Evolutionary conservation across 2,113 vertebrate species (phyloP).

Genomic region (Sylvia atricapilla): DNA sequence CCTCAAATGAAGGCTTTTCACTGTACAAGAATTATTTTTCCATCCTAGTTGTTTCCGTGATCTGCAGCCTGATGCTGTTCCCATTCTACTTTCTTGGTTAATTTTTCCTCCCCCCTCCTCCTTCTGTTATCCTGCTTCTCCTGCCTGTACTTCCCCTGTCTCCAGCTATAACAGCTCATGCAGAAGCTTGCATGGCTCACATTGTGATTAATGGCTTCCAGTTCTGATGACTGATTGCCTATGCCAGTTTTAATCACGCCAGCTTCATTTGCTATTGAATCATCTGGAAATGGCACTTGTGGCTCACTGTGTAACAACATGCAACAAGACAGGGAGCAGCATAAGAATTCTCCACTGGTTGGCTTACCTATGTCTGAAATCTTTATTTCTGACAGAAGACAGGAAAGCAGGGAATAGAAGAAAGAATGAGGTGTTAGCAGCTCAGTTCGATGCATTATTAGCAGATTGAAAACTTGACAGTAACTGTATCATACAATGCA

Average conservation of each 20-base stretch:
- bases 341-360: constrained; percentile 69
- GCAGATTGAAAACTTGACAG: constrained; percentile 79
- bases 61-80: background rate
- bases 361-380: constrained; percentile 99
- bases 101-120: background rate
- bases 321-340: constrained; percentile 71
- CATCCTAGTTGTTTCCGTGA: background rate
- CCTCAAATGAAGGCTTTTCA: background rate
- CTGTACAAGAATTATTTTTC: background rate
- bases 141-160: background rate
- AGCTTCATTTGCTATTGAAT: constrained; percentile 52
- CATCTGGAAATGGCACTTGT: constrained; percentile 50
- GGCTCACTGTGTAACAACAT: constrained; percentile 68
- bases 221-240: constrained; percentile 50
- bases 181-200: background rate
- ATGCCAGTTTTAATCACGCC: constrained; percentile 36
- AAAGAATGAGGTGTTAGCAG: constrained; percentile 80
- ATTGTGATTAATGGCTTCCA: constrained; percentile 47
- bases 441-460: constrained; percentile 74
- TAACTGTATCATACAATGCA: constrained; percentile 64
- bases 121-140: background rate
- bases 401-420: constrained; percentile 81
- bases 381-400: constrained; percentile 98
- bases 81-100: background rate
- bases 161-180: background rate